phyloP scores from a whole-genome alignment of 2,797 vertebrate species.

The Eulemur rubriventer region DNA sequence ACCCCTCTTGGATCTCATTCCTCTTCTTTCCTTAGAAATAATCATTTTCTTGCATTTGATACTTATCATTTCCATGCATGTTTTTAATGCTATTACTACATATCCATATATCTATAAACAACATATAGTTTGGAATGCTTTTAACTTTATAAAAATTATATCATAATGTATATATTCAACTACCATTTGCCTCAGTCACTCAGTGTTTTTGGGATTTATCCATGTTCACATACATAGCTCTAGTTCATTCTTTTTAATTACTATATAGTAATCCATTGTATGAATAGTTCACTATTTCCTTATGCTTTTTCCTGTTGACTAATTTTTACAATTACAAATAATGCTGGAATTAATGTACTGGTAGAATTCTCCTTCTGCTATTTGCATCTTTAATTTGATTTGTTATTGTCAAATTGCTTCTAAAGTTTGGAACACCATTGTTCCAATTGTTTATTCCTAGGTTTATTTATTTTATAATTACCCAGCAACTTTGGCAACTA shows the following conservation, averaged over 20 bases:
- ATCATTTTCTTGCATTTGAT: not conserved
- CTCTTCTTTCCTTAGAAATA: not conserved
- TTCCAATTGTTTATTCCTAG: not conserved
- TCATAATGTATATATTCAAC: not conserved
- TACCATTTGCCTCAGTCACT: not conserved
- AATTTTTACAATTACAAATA: slow-evolving; percentile 30
- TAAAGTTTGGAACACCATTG: not conserved
- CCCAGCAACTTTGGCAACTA: not conserved
- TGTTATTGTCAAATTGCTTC: not conserved
- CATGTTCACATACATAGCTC: not conserved
- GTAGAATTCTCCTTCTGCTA: not conserved
- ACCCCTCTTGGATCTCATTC: not conserved
- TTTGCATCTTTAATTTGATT: not conserved
- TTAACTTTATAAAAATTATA: not conserved
- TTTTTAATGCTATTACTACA: not conserved
- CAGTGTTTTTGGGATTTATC: not conserved
- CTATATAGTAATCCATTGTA: not conserved
- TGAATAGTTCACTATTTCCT: not conserved
- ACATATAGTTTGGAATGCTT: not conserved
- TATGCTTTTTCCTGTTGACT: slow-evolving; percentile 1
- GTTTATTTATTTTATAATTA: slow-evolving; percentile 15
- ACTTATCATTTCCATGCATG: not conserved
- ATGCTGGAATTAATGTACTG: not conserved
- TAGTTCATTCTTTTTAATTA: slow-evolving; percentile 28
- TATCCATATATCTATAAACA: not conserved